Conservation (phyloP, 2,113 vertebrate species). For the Polypterus bichir region DNA sequence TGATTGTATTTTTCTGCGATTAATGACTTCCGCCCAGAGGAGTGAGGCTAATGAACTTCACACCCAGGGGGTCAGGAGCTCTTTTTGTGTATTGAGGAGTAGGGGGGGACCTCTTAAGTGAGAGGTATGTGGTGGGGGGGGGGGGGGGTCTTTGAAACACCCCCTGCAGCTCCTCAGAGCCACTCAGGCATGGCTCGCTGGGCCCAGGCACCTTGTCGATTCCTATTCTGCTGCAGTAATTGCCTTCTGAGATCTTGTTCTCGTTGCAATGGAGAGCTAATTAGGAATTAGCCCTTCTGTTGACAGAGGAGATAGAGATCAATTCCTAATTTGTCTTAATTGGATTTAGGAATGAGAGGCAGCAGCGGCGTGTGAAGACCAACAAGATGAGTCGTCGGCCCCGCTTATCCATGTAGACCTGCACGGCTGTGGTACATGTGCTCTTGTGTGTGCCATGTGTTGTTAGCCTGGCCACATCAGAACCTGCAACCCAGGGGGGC, state of each 20-base stretch:
- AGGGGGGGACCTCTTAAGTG: neutral
- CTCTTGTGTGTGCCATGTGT: no score
- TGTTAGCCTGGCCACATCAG: no score
- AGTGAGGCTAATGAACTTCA: neutral
- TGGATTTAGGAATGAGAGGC: neutral
- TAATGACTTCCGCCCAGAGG: neutral
- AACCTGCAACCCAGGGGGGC: no score
- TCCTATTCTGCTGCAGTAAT: neutral
- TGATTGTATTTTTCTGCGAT: neutral
- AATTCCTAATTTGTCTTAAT: slow-evolving; percentile 2
- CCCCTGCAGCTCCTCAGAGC: no score
- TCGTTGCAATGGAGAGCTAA: neutral
- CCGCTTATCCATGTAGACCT: no score
- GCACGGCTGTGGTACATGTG: no score
- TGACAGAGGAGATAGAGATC: neutral
- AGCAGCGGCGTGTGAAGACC: neutral
- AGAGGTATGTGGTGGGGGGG: no score
- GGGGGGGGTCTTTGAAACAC: no score
- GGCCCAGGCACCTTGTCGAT: neutral
- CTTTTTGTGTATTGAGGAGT: neutral
- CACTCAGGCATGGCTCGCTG: neutral
- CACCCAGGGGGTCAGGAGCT: neutral
- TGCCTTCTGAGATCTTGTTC: neutral
- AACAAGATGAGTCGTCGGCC: no score
- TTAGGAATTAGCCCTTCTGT: neutral